A percentile compares a stretch with the other conserved stretches of the same genome.
Evolutionary conservation across 2,113 vertebrate species (phyloP).

Genomic region (Dasyurus viverrinus): DNA sequence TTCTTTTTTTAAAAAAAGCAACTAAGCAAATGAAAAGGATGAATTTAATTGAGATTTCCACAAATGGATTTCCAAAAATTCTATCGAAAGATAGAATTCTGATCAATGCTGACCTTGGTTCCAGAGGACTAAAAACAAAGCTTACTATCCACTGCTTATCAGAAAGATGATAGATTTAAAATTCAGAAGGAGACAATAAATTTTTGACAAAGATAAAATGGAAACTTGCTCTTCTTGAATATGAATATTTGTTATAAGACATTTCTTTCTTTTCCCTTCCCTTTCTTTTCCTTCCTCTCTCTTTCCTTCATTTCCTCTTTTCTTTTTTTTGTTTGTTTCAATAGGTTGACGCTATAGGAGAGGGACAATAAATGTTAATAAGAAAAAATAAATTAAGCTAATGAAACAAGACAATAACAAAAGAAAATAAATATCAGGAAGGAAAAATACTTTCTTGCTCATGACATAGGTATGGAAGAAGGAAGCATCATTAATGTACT

Average conservation of each 20-base stretch:
- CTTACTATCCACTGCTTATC: background rate
- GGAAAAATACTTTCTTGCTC: background rate
- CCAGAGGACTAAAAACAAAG: background rate
- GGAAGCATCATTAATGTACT: background rate
- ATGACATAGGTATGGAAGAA: background rate
- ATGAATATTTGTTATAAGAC: background rate
- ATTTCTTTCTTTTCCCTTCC: background rate
- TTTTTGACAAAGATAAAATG: background rate
- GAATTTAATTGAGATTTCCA: slow-evolving; percentile 26
- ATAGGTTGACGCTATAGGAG: background rate
- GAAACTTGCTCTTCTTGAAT: background rate
- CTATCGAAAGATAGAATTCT: background rate
- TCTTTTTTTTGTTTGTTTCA: background rate
- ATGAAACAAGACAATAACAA: background rate
- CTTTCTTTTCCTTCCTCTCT: background rate
- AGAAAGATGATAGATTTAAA: background rate
- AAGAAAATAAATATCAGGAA: background rate
- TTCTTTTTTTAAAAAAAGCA: background rate
- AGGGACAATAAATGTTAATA: background rate
- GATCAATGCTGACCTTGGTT: background rate
- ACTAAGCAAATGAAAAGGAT: slow-evolving; percentile 2
- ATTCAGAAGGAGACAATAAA: background rate
- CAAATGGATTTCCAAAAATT: slow-evolving; percentile 20
- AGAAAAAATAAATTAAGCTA: background rate
- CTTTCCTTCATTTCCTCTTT: background rate